Conservation (phyloP, 2,113 vertebrate species). For the Natator depressus region DNA sequence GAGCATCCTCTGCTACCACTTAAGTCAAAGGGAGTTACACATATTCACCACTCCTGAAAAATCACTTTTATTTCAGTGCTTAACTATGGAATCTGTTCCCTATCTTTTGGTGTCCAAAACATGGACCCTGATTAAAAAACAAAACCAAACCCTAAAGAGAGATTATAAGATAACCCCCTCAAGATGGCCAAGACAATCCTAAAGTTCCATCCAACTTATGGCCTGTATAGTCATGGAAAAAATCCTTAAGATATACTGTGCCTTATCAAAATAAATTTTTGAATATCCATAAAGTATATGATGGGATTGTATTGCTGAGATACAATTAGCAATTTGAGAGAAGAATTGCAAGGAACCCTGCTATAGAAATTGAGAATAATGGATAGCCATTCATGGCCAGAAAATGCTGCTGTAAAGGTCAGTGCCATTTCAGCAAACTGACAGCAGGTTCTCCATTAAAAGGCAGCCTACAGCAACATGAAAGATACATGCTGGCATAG, state of each 20-base stretch:
- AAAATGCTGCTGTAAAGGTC: constrained; percentile 52
- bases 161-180: background rate
- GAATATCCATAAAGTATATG: constrained; percentile 2
- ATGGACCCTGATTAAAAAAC: background rate
- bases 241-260: background rate
- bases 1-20: background rate
- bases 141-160: background rate
- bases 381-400: constrained; percentile 35
- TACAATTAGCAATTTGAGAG: constrained; percentile 15
- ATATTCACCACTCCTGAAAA: background rate
- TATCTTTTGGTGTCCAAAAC: background rate
- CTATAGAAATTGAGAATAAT: constrained; percentile 49
- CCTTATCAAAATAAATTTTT: background rate
- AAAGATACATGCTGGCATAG: background rate
- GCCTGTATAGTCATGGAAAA: background rate
- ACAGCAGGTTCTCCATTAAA: constrained; percentile 33
- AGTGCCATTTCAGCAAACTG: constrained; percentile 46
- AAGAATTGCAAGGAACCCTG: constrained; percentile 27
- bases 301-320: constrained; percentile 13
- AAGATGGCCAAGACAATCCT: background rate
- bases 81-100: background rate
- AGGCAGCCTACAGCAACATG: background rate
- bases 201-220: background rate
- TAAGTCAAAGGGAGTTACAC: background rate
- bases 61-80: background rate